Percentiles rank a stretch among this genome's conserved stretches.
Conservation (phyloP, 2,797 vertebrate genomes). For the Octomys mimax region DNA sequence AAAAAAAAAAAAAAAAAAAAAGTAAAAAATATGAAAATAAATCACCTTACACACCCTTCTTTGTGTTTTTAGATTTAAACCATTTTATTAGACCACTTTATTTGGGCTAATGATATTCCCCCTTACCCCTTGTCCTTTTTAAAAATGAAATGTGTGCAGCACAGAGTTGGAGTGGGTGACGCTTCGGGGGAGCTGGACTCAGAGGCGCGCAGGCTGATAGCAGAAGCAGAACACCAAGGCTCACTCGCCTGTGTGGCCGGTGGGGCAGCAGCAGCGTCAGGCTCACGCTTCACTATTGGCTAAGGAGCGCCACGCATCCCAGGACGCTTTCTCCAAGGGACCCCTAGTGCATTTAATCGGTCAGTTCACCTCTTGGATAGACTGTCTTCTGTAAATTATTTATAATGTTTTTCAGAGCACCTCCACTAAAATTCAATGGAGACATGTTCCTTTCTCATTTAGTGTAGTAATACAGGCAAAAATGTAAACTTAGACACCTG, state of each 20-base stretch:
- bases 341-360: neutral
- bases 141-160: neutral
- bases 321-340: neutral
- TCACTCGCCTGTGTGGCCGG: neutral
- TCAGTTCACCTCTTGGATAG: conserved; percentile 32
- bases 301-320: neutral
- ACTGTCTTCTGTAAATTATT: neutral
- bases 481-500: neutral
- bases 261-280: neutral
- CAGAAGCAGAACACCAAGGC: neutral
- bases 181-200: neutral
- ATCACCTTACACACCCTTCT: neutral
- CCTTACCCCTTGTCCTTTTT: neutral
- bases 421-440: neutral
- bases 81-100: neutral
- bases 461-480: neutral
- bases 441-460: neutral
- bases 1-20: neutral
- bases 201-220: neutral
- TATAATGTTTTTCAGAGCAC: neutral
- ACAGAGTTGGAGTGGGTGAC: neutral
- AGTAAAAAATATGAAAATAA: neutral
- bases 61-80: neutral
- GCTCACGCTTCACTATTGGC: neutral
- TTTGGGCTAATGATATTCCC: neutral